phyloP scores from a whole-genome alignment of 37 sponge, comb jelly and placozoan genomes.

The Mnemiopsis leidyi region DNA sequence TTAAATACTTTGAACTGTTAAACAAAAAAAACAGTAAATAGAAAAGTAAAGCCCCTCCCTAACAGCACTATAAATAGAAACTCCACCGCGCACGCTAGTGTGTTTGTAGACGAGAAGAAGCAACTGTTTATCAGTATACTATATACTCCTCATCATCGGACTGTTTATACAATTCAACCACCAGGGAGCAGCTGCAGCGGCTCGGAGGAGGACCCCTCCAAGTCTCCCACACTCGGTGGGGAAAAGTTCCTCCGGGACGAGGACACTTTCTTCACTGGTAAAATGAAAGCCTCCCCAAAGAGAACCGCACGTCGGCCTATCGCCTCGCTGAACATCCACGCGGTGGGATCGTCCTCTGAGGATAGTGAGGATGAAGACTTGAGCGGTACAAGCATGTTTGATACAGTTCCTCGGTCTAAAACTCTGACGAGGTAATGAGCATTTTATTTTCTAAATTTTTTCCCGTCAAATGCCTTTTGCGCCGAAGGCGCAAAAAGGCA shows the following conservation, averaged over 20 bases:
- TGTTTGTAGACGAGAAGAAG: too few relatives aligned
- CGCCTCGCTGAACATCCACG: slow-evolving; percentile 42
- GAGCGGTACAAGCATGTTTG: background rate
- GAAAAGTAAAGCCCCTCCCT: too few relatives aligned
- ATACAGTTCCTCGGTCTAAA: background rate
- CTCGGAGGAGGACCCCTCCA: slow-evolving; percentile 62
- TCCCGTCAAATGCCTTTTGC: too few relatives aligned
- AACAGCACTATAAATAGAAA: too few relatives aligned
- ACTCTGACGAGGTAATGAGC: slow-evolving; percentile 50
- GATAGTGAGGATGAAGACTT: slow-evolving; percentile 58
- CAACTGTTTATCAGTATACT: too few relatives aligned
- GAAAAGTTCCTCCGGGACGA: slow-evolving; percentile 44
- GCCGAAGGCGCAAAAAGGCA: too few relatives aligned
- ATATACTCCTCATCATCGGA: too few relatives aligned
- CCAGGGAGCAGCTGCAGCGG: slow-evolving; percentile 60
- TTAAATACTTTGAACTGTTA: too few relatives aligned
- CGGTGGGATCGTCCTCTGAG: background rate
- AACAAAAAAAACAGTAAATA: too few relatives aligned
- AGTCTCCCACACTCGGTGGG: slow-evolving; percentile 60
- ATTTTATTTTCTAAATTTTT: too few relatives aligned
- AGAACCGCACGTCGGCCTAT: slow-evolving; percentile 10
- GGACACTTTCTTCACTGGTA: slow-evolving; percentile 60
- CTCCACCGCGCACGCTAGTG: too few relatives aligned
- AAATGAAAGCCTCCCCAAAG: slow-evolving; percentile 56
- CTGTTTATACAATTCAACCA: too few relatives aligned